Evolutionary conservation across 2,888 invertebrate species (phyloP), one percentile per base, ranked within the genome.

Genomic region (Rotaria macrura): DNA sequence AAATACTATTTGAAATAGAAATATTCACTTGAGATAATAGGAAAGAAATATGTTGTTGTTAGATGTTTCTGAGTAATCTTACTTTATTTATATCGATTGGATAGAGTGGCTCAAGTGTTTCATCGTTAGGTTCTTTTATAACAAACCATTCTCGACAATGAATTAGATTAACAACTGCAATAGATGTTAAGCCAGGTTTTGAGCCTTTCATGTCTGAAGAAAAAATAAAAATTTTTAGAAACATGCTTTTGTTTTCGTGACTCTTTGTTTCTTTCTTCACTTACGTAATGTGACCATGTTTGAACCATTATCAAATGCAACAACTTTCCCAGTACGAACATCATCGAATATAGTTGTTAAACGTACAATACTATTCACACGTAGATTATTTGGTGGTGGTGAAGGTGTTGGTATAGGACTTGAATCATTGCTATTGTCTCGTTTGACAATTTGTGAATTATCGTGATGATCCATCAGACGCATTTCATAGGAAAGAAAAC

Each of bases 301-400:
- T 40, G 55, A 54, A 12, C 52, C 54, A 34, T 23, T 79, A 54
- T 85, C 85, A 47, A 54, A 85, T 40, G 83, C 54, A 1, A 54
- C 93, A 85, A 95, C 95, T 79, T 79, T 79, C 43, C 79, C 79
- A 14, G 9, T 43, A 7, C 79, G 79, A 25, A n/a, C 0, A 23
- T 40, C 43, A 79, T 79, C 79, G 14, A 43, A 79, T n/a, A 79
- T 79, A 12, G 79, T 79, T 79, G 43, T 40, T 43, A 40, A 79
- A 12, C 43, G 79, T 79, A 79, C 43, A n/a, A n/a, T 43, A 79
- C 79, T 79, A 43, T 79, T 79, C 43, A 79, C 65, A 65, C 65
- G 65, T 65, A 65, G 34, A 65, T 65, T 79, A 43, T 79, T 79
- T 25, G 79, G 25, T 79, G 40, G 79, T 43, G 79, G 40, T n/a